These are phyloP conservation scores for Platycheirus albimanus DNA, from an alignment of 2,888 invertebrate genomes.

Conservation along the genomic window DNA sequence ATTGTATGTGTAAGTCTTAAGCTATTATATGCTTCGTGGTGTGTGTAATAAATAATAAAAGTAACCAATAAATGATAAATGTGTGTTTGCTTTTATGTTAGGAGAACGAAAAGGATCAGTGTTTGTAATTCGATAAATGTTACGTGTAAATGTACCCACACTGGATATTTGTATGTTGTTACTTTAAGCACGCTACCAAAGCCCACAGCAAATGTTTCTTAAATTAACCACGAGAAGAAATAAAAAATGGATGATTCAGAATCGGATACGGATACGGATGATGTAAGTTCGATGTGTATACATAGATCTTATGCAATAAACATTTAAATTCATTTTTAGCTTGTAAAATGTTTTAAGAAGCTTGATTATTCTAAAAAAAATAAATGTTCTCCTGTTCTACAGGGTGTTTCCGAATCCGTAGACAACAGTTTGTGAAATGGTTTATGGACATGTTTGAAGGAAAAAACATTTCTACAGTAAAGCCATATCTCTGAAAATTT, in stretches of 20 bases:
- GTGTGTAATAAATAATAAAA: slow-evolving; percentile 39
- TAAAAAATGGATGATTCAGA: slow-evolving; percentile 54
- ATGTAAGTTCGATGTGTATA: slow-evolving; percentile 54
- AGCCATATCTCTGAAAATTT: no score
- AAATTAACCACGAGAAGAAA: slow-evolving; percentile 13
- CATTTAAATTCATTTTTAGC: neutral
- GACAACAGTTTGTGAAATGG: no score
- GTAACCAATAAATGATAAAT: slow-evolving; percentile 36
- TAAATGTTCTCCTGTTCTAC: no score
- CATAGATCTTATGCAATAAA: neutral
- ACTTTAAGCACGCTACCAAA: slow-evolving; percentile 40
- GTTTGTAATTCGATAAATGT: slow-evolving; percentile 51
- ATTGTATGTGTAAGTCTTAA: neutral
- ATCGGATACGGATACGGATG: slow-evolving; percentile 58
- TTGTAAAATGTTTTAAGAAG: neutral
- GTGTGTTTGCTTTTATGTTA: slow-evolving; percentile 60
- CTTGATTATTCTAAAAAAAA: neutral
- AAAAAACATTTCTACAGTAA: no score
- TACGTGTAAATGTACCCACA: slow-evolving; percentile 34
- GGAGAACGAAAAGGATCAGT: slow-evolving; percentile 38
- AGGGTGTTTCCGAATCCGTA: no score
- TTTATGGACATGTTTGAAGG: no score
- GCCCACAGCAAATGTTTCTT: slow-evolving; percentile 18
- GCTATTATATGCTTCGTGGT: neutral
- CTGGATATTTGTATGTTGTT: slow-evolving; percentile 48